phyloP scores from a whole-genome alignment of 2,797 vertebrate genomes.

The Monodelphis domestica region DNA sequence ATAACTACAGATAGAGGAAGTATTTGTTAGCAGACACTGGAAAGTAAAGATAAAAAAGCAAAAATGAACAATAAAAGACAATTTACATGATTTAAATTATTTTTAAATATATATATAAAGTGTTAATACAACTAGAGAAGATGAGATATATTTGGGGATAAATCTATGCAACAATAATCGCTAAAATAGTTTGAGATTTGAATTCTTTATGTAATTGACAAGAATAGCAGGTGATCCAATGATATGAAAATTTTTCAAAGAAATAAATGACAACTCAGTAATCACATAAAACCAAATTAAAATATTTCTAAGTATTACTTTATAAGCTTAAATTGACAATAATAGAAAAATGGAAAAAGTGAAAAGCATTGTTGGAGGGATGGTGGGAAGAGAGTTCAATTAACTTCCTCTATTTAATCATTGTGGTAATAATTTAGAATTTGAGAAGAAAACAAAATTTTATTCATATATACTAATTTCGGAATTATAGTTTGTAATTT shows the following conservation, averaged over 20 bases:
- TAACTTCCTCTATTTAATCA: background rate
- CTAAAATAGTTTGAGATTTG: background rate
- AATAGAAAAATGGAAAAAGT: background rate
- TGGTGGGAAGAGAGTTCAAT: background rate
- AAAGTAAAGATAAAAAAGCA: background rate
- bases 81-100: background rate
- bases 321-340: background rate
- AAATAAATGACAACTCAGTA: background rate
- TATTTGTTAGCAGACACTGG: too few relatives aligned
- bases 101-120: background rate
- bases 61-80: background rate
- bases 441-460: background rate
- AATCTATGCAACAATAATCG: background rate
- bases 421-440: background rate
- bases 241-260: background rate
- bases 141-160: background rate
- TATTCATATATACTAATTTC: background rate
- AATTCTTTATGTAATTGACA: background rate
- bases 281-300: background rate
- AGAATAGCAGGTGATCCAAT: background rate
- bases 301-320: background rate
- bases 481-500: background rate
- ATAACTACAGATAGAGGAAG: too few relatives aligned
- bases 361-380: background rate
- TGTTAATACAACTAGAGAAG: background rate